These are phyloP conservation scores for Paracanthobrama guichenoti DNA, from an alignment of 2,113 vertebrate species.

Conservation along the genomic window DNA sequence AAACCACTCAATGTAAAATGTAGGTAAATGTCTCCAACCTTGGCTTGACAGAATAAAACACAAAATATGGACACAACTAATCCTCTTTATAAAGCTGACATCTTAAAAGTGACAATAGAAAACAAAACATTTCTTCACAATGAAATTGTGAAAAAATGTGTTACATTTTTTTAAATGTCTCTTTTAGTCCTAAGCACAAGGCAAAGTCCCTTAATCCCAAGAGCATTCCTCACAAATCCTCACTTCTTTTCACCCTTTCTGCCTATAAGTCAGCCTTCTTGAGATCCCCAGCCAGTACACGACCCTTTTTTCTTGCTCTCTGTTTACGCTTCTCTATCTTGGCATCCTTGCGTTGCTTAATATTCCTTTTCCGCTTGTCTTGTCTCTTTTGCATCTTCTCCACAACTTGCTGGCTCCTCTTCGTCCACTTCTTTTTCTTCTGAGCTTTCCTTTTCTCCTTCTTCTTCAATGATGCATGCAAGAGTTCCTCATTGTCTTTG, in stretches of 20 bases:
- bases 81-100: neutral
- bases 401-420: conserved; percentile 75
- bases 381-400: conserved; percentile 88
- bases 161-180: neutral
- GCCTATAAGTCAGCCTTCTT: conserved; percentile 73
- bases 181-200: neutral
- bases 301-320: conserved; percentile 83
- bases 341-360: conserved; percentile 77
- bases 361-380: conserved; percentile 85
- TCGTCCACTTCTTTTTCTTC: conserved; percentile 78
- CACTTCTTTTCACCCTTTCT: neutral
- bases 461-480: conserved; percentile 82
- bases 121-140: neutral
- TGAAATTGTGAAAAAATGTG: neutral
- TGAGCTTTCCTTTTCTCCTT: conserved; percentile 82
- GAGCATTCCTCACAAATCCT: too few relatives aligned
- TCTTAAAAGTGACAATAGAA: conserved; percentile 4
- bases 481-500: conserved; percentile 82
- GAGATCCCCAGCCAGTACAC: conserved; percentile 87
- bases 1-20: neutral
- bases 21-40: neutral
- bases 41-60: neutral
- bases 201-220: neutral
- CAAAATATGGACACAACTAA: conserved; percentile 6
- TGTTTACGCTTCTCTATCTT: conserved; percentile 81